Percentiles rank a stretch among this genome's conserved stretches.
These are phyloP conservation scores for Acrobasis suavella DNA, from an alignment of 2,888 invertebrate genomes.

Conservation along the genomic window DNA sequence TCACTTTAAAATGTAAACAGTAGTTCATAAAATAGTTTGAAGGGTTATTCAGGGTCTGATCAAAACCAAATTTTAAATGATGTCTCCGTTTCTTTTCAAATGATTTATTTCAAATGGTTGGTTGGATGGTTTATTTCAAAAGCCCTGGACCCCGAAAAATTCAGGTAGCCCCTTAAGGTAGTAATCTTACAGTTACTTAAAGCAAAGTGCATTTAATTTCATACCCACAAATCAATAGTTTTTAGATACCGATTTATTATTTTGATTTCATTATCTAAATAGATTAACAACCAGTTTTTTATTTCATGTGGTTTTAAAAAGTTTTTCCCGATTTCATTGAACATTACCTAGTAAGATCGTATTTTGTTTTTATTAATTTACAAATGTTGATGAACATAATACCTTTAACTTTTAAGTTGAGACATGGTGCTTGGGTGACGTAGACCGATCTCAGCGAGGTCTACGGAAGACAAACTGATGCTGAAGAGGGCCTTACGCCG, in stretches of 20 bases:
- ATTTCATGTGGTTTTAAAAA: background rate
- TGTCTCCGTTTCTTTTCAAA: too few species aligned
- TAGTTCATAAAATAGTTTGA: too few species aligned
- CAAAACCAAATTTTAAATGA: too few species aligned
- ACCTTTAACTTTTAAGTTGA: slow-evolving; percentile 34
- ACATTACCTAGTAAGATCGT: background rate
- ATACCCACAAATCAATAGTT: background rate
- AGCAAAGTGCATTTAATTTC: background rate
- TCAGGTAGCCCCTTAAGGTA: background rate
- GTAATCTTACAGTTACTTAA: background rate
- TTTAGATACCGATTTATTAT: background rate
- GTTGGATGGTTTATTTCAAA: too few species aligned
- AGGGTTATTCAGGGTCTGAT: too few species aligned
- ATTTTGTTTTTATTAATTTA: slow-evolving; percentile 2
- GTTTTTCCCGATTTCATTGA: background rate
- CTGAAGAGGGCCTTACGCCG: slow-evolving; percentile 34
- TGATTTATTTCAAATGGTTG: too few species aligned
- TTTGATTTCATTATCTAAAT: background rate
- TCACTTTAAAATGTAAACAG: too few species aligned
- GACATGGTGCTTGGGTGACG: slow-evolving; percentile 50
- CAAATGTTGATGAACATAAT: slow-evolving; percentile 25
- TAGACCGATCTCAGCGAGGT: slow-evolving; percentile 34
- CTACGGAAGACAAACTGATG: slow-evolving; percentile 45
- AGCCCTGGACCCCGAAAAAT: too few species aligned
- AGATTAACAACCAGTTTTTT: background rate